Conservation (phyloP, 2,113 vertebrate species). For the Oriolus oriolus region DNA sequence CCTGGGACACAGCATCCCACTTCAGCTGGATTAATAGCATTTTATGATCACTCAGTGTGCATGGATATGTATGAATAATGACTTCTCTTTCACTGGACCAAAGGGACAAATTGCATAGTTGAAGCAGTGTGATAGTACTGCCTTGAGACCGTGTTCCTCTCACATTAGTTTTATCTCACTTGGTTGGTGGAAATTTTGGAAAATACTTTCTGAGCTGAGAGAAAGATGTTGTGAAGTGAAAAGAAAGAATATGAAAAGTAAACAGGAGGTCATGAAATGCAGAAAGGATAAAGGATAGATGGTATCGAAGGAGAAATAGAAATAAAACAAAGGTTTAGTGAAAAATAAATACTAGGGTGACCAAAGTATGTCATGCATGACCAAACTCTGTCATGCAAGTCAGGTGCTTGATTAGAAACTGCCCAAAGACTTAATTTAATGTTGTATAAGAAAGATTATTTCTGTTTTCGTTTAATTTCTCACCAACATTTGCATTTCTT, state of each 20-base stretch:
- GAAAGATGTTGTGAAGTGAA: not conserved
- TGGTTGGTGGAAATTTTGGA: not conserved
- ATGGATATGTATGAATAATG: not conserved
- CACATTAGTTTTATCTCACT: not conserved
- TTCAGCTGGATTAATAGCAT: not conserved
- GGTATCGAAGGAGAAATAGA: not conserved
- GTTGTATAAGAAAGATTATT: not conserved
- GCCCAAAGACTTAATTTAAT: not conserved
- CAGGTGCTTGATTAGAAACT: not conserved
- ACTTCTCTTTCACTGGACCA: not conserved
- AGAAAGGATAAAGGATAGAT: not conserved
- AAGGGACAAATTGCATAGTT: not conserved
- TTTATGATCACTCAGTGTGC: not conserved
- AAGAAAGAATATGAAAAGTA: not conserved
- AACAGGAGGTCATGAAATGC: not conserved
- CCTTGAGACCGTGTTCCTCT: not conserved
- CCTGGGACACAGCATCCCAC: not conserved
- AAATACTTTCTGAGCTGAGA: not conserved
- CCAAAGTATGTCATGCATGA: not conserved
- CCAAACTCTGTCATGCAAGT: not conserved
- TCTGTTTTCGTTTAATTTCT: constrained; percentile 20
- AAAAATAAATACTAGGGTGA: not conserved
- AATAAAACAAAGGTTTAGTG: not conserved
- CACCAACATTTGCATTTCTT: constrained; percentile 30
- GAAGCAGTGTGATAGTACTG: not conserved